Evolutionary conservation across 2,888 invertebrate genomes (phyloP), one percentile per base, ranked within the genome.

Genomic region (Actias luna): DNA sequence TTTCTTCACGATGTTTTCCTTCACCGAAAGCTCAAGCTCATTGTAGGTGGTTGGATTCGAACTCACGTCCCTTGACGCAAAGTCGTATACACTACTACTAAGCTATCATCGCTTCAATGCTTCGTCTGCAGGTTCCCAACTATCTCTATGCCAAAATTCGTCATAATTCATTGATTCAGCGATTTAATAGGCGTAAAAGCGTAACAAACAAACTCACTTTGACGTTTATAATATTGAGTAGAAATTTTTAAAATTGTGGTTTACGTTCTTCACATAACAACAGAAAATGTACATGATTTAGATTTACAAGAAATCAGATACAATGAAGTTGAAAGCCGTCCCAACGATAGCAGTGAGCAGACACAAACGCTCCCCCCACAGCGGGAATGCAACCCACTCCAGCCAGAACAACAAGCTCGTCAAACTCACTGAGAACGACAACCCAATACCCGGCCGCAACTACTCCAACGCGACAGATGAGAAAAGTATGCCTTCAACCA

Each of bases 401-500:
- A 81, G 76, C 35, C 68, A 88, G 55, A 82, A 82, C 73, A 85
- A 82, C 64, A 89, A 87, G 85, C 82, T 92, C 35, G 92, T 92
- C 58, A 87, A 89, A 57, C 70, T 89, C 42, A 83, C 83, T 63
- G 80, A 81, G 58, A 83, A 75, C 71, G 79, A 75, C 63, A 73
- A 66, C 18, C 88, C 89, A 1, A 67, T 55, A 52, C 73, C 77
- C 14, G 84, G 81, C 2, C 60, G 68, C 60, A 82, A 80, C 63
- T 83, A 85, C 69, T 72, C 71, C 58, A 91, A 91, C 70, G 69
- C 65, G 12, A 85, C 88, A 1, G 89, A 89, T 39, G 73, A 70
- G 0, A 76, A 82, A 64, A 76, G 87, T 86, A 68, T 76, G 62
- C 25, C 58, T 25, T 7, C 31, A 36, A 50, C 18, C 12, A 1